phyloP scores from a whole-genome alignment of 2,888 invertebrate species.

The Mesorhabditis belari region DNA sequence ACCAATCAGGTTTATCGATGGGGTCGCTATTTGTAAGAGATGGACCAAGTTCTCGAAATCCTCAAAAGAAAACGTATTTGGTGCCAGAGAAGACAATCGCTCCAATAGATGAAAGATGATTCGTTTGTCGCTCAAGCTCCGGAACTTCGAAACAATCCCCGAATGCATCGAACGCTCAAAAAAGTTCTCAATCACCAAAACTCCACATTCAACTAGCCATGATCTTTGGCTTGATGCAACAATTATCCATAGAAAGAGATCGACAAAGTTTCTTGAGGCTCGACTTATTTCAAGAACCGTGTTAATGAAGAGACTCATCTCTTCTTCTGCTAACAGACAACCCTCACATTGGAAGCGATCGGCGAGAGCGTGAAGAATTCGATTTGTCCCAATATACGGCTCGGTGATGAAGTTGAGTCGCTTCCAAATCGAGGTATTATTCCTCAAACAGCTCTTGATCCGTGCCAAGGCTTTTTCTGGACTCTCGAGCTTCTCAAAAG shows the following conservation, averaged over 20 bases:
- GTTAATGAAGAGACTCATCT: not conserved
- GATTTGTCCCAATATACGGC: slow-evolving; percentile 2
- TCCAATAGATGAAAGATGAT: not conserved
- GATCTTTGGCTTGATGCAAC: not conserved
- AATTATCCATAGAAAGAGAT: slow-evolving; percentile 1
- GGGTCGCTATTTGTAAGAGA: not conserved
- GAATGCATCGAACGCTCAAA: not conserved
- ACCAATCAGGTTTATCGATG: not conserved
- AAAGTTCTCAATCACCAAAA: slow-evolving; percentile 1
- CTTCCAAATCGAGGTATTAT: not conserved
- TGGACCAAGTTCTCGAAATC: not conserved
- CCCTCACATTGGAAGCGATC: slow-evolving; percentile 2
- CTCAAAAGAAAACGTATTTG: not conserved
- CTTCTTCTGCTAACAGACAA: not conserved
- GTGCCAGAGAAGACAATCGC: not conserved
- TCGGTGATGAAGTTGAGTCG: slow-evolving; percentile 2
- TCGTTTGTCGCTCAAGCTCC: not conserved
- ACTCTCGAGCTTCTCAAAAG: not conserved
- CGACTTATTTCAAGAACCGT: not conserved
- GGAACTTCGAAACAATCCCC: not conserved
- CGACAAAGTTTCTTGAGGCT: not conserved
- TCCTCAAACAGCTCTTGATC: not conserved
- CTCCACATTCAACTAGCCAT: not conserved
- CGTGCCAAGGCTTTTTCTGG: not conserved
- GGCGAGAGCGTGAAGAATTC: not conserved